Conservation (phyloP, 2,113 vertebrate species). For the Boleophthalmus pectinirostris region DNA sequence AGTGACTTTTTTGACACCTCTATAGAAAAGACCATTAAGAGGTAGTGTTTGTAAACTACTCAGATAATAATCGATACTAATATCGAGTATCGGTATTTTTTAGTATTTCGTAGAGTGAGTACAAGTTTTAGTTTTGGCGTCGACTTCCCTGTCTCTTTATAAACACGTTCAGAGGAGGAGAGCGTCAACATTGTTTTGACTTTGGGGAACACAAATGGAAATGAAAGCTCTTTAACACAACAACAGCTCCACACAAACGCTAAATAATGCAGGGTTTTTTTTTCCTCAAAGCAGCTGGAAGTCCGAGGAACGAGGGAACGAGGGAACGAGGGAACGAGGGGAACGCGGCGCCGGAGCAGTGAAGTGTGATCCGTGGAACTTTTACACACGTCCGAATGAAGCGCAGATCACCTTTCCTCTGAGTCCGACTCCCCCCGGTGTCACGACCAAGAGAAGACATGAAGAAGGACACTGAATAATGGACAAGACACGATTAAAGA, state of each 20-base stretch:
- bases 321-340: no score
- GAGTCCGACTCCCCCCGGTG: not conserved
- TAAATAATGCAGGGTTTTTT: not conserved
- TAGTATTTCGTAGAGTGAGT: no score
- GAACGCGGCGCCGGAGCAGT: not conserved
- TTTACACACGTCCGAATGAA: not conserved
- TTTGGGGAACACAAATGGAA: conserved; percentile 3
- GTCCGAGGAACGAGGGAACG: no score
- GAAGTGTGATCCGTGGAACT: not conserved
- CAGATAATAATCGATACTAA: no score
- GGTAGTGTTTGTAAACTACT: no score
- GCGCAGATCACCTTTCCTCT: not conserved
- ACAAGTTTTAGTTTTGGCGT: no score
- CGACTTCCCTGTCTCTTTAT: no score
- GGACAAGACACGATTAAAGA: not conserved
- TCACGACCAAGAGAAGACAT: not conserved
- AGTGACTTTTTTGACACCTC: no score
- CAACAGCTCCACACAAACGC: not conserved
- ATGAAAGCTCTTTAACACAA: not conserved
- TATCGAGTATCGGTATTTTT: no score
- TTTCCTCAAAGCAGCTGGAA: not conserved
- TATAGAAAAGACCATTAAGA: no score
- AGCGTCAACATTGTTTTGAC: not conserved
- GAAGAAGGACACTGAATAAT: not conserved
- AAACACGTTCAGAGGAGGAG: not conserved